Base-by-base conservation (phyloP, 2,113 vertebrate genomes). In the Mungos mungo region DNA sequence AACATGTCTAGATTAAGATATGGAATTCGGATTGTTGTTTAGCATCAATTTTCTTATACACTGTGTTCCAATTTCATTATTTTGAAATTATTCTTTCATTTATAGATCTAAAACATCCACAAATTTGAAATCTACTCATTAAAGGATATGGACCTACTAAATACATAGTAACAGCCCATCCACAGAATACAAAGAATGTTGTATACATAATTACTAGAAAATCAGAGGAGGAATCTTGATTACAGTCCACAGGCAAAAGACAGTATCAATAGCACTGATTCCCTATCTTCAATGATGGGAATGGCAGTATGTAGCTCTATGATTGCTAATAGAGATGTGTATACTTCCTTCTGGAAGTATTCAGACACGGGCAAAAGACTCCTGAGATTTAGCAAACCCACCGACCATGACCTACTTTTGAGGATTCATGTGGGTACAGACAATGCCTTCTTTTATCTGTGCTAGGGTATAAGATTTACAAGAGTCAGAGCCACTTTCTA, bases 1-100 rank as follows among this genome's bases (percentile, higher is more conserved):
- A 85, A 93, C 90, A 96, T 91, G 93, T 86, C 68, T 94, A 74
- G 94, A 94, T 88, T 96, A 81, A 77, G 84, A 96, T 74, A 88
- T 88, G 88, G 45, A 77, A 63, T 93, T 95, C 35, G 76, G 76
- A 95, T 80, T 77, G 80, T 90, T 88, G 82, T 83, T 96, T 86
- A 88, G 33, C 35, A 57, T 80, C 68, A 33, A 35, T 80, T 92
- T 93, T 92, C 76, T 95, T 76, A 8, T 50, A 54, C 7, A 31
- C 18, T 50, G 38, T 38, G 60, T 60, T 88, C 60, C 65, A 72
- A 47, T 92, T 91, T 90, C 63, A 92, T 95, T 98, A 97, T 93
- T 96, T 93, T 77, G 16, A 88, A 90, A 80, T 90, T 93, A 74
- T 90, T 92, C 7, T 88, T 96, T 90, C 13, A 76, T 90, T 83